Evolutionary conservation across 2,888 invertebrate genomes (phyloP), one percentile per base, ranked within the genome.

Genomic region (Dynastes hyllus): DNA sequence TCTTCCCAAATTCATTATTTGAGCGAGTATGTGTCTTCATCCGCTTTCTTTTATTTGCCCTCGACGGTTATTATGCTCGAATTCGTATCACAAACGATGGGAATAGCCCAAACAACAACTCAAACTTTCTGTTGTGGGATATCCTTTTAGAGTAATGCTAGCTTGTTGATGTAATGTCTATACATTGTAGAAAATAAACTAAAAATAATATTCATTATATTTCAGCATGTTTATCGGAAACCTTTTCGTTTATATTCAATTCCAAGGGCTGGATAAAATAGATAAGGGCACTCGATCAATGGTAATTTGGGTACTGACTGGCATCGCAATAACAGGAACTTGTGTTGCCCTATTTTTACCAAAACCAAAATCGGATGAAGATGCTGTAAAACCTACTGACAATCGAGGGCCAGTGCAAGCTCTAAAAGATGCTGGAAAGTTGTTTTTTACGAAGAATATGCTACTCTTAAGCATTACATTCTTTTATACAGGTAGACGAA

Each of bases 151-250:
- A 37, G 4, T 37, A 37, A 37, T 37, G 32, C 32, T 22, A 22
- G 22, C 22, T 22, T 22, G 22, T 22, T 22, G 22, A 1, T 22
- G 22, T 22, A 22, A 22, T 22, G 22, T 22, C 22, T 22, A 22
- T 22, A 22, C 22, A 22, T 22, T 22, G 22, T 22, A 22, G 1
- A 22, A 22, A 22, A 22, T 22, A 8, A 45, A 11, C 45, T 45
- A 45, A 45, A 2, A 45, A 8, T 1, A 22, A 77, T 32, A 0
- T 37, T 51, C 45, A 29, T 50, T 37, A 29, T 32, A 77, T 92
- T 92, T 83, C 90, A 98, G 98, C 87, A 93, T 98, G 91, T 95
- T 98, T 89, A 94, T 96, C 87, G 99, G 99, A 77, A 99, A 99
- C 87, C 90, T 98, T 45, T 98, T 98, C 90, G 97, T 98, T 32